Evolutionary conservation across 2,113 vertebrate species (phyloP).

Genomic region (Erinaceus europaeus): DNA sequence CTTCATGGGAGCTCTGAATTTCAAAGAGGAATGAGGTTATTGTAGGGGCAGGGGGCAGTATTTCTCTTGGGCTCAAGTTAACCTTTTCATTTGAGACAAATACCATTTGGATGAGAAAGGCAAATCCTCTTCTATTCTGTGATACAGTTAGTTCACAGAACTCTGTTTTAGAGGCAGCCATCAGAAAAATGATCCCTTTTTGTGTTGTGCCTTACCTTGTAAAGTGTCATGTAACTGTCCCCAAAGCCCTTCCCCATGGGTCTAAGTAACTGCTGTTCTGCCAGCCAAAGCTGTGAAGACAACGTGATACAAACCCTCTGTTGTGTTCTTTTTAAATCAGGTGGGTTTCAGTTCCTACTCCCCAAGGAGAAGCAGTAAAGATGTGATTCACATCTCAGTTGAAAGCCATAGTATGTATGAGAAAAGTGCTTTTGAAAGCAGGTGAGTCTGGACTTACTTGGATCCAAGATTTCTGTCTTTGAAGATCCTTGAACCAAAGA

Average conservation of each 20-base stretch:
- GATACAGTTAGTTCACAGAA: neutral
- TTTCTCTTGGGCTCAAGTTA: neutral
- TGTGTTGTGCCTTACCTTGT: neutral
- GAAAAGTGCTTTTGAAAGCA: neutral
- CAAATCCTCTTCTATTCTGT: neutral
- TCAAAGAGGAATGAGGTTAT: neutral
- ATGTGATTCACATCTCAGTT: slow-evolving; percentile 65
- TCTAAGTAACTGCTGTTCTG: slow-evolving; percentile 34
- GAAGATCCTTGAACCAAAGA: neutral
- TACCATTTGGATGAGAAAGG: neutral
- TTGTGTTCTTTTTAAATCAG: slow-evolving; percentile 61
- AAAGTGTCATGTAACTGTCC: slow-evolving; percentile 4
- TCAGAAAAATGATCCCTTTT: neutral
- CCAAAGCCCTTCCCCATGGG: slow-evolving; percentile 20
- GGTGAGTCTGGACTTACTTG: neutral
- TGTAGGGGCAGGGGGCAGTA: too few species aligned
- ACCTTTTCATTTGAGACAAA: neutral
- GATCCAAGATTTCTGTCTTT: slow-evolving; percentile 35
- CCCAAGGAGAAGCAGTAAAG: slow-evolving; percentile 4
- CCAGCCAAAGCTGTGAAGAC: slow-evolving; percentile 49
- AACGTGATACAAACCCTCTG: slow-evolving; percentile 10
- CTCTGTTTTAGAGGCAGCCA: neutral
- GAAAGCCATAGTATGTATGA: neutral
- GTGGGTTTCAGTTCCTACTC: slow-evolving; percentile 51
- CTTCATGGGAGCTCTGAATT: neutral